These are phyloP conservation scores for Gila robusta DNA, from an alignment of 2,797 vertebrate species.

Conservation along the genomic window DNA sequence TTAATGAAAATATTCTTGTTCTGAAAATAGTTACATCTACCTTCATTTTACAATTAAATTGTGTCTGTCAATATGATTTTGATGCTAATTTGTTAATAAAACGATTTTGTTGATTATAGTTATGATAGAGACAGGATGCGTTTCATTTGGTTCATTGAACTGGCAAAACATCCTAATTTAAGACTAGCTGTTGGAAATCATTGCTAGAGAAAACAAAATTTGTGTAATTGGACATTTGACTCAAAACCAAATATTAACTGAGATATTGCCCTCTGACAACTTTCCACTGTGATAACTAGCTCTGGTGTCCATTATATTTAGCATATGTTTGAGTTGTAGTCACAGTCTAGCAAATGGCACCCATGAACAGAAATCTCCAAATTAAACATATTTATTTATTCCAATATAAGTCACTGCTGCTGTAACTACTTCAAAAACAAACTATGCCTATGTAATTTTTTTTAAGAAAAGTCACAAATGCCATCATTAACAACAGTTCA, in stretches of 20 bases:
- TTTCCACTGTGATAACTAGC: not conserved
- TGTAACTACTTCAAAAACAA: not conserved
- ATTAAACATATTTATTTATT: not conserved
- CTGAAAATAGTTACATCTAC: not conserved
- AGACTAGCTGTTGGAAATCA: not conserved
- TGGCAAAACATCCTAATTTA: not conserved
- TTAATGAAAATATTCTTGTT: not conserved
- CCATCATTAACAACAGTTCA: not conserved
- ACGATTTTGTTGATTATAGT: not conserved
- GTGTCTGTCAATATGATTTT: not conserved
- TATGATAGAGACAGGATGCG: not conserved
- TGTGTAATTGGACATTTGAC: not conserved
- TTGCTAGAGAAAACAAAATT: not conserved
- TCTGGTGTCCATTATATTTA: not conserved
- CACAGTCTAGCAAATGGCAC: not conserved
- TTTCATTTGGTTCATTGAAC: not conserved
- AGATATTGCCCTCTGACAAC: not conserved
- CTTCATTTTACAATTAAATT: not conserved
- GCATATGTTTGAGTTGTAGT: not conserved
- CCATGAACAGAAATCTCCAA: not conserved
- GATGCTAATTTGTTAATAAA: no score
- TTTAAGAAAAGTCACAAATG: not conserved
- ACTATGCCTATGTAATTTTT: not conserved
- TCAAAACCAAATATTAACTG: not conserved
- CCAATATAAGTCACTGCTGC: not conserved